A percentile compares a stretch with the other conserved stretches of the same genome.
Evolutionary conservation across 2,113 vertebrate species (phyloP).

Genomic region (Triplophysa dalaica): DNA sequence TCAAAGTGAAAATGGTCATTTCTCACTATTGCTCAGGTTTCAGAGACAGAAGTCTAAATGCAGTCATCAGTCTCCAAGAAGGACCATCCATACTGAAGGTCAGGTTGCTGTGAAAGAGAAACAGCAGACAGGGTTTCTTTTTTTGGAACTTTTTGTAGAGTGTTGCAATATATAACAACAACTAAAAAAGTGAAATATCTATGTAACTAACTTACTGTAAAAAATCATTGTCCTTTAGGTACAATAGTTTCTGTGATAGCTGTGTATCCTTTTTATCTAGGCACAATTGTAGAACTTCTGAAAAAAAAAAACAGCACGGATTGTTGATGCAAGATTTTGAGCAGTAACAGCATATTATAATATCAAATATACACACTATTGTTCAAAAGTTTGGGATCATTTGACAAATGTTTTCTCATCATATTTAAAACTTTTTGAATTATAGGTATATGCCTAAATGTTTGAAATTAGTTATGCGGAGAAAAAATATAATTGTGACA

Average conservation of each 20-base stretch:
- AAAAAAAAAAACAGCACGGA: neutral
- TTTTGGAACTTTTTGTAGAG: no score
- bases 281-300: slow-evolving; percentile 77
- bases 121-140: neutral
- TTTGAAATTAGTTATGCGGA: no score
- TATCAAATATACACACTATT: no score
- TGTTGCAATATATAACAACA: no score
- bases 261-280: slow-evolving; percentile 73
- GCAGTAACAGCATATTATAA: no score
- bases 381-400: no score
- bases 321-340: neutral
- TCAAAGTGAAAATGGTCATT: neutral
- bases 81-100: slow-evolving; percentile 87
- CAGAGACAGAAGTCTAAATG: slow-evolving; percentile 81
- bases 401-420: no score
- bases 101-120: slow-evolving; percentile 75
- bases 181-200: no score
- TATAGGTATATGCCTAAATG: no score
- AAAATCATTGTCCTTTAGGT: slow-evolving; percentile 80
- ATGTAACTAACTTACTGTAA: slow-evolving; percentile 74
- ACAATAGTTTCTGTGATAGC: slow-evolving; percentile 80
- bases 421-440: no score
- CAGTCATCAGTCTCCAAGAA: slow-evolving; percentile 88
- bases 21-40: slow-evolving; percentile 81
- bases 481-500: no score